Evolutionary conservation across 2,113 vertebrate genomes (phyloP).

Genomic region (Vulpes lagopus): DNA sequence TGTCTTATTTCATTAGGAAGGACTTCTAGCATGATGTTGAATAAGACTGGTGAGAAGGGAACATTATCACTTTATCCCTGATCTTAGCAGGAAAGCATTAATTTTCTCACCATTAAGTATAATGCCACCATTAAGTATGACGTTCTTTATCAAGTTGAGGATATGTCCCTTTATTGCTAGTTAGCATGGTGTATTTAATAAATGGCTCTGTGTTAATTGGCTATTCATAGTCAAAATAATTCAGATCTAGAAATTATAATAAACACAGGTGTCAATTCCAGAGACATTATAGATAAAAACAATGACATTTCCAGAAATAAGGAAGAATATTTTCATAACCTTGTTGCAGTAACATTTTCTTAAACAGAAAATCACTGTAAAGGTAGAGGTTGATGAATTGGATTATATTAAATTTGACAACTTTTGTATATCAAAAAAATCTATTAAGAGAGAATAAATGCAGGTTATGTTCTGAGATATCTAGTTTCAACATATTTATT

Average conservation of each 20-base stretch:
- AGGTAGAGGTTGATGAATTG: not conserved
- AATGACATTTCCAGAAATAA: not conserved
- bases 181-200: not conserved
- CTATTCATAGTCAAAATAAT: not conserved
- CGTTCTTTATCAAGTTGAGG: not conserved
- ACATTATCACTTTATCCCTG: not conserved
- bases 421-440: not conserved
- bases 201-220: not conserved
- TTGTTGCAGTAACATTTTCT: not conserved
- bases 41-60: not conserved
- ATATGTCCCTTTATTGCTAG: not conserved
- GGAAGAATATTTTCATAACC: not conserved
- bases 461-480: not conserved
- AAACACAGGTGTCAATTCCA: not conserved
- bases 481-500: not conserved
- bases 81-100: not conserved
- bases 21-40: not conserved
- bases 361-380: not conserved
- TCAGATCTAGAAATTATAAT: not conserved
- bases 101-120: not conserved
- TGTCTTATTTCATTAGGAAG: not conserved
- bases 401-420: not conserved
- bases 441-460: not conserved
- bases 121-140: not conserved
- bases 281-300: not conserved